Conservation (phyloP, 2,797 vertebrate species). For the Danio tinwini region DNA sequence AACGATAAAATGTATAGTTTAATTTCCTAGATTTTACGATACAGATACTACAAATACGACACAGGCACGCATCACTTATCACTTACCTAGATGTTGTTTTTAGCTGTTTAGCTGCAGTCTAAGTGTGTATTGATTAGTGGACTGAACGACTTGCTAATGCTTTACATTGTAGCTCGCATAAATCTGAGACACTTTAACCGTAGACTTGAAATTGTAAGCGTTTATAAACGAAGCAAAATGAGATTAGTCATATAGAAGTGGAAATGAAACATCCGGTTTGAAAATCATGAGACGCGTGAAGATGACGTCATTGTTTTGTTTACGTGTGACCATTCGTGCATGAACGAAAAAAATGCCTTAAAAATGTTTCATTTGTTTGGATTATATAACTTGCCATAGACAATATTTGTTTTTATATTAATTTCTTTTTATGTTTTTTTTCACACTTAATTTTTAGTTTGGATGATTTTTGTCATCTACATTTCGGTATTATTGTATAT, state of each 20-base stretch:
- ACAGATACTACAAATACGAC: background rate
- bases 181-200: background rate
- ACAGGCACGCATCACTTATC: background rate
- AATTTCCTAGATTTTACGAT: background rate
- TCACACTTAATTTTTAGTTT: too few relatives aligned
- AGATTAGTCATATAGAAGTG: background rate
- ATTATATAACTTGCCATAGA: too few relatives aligned
- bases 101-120: background rate
- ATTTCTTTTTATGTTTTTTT: too few relatives aligned
- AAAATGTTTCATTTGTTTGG: too few relatives aligned
- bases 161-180: slow-evolving; percentile 3
- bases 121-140: background rate
- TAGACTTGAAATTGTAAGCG: too few relatives aligned
- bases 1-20: background rate
- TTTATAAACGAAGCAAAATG: background rate
- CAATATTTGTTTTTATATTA: too few relatives aligned
- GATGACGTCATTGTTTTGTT: slow-evolving; percentile 7
- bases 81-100: background rate
- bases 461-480: too few relatives aligned
- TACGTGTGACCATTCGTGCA: slow-evolving; percentile 16
- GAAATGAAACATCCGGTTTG: slow-evolving; percentile 22
- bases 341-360: too few relatives aligned
- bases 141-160: background rate
- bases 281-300: background rate
- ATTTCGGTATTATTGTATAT: too few relatives aligned